Percentiles rank a stretch among this genome's conserved stretches.
Conservation (phyloP, 2,113 vertebrate genomes). For the Bolborhynchus lineola region DNA sequence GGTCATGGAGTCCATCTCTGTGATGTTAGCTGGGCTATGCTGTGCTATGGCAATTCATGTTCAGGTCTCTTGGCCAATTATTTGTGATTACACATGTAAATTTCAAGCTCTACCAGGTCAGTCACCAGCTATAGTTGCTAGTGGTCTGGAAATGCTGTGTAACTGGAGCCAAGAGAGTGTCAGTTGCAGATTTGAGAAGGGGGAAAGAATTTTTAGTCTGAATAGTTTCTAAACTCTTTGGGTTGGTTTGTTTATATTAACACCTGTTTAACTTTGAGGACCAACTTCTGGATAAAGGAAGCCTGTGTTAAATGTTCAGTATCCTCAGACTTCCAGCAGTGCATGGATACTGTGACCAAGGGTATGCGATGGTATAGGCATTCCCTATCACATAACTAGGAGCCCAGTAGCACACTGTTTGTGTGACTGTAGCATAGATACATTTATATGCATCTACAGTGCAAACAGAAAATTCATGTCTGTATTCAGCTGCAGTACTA, state of each 20-base stretch:
- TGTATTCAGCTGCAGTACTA: not conserved
- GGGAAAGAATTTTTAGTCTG: slow-evolving; percentile 53
- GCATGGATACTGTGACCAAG: not conserved
- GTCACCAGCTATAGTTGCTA: not conserved
- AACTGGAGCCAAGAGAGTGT: slow-evolving; percentile 18
- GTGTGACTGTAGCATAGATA: not conserved
- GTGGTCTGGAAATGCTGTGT: not conserved
- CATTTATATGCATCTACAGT: not conserved
- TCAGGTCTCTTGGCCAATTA: not conserved
- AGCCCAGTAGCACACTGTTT: accelerated
- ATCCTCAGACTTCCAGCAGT: not conserved
- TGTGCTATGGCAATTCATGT: not conserved
- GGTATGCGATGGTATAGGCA: not conserved
- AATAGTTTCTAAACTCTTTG: slow-evolving; percentile 45
- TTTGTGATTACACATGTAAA: not conserved
- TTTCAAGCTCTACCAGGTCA: not conserved
- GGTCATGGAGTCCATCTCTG: not conserved
- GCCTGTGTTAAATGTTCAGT: slow-evolving; percentile 24
- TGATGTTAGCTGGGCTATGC: not conserved
- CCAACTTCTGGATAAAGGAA: slow-evolving; percentile 45
- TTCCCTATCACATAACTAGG: not conserved
- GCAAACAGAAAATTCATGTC: not conserved
- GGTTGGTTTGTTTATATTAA: slow-evolving; percentile 65
- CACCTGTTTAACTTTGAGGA: slow-evolving; percentile 57
- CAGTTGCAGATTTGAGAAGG: slow-evolving; percentile 37